Conservation (phyloP, 2,113 vertebrate genomes). For the Heterochromis multidens region DNA sequence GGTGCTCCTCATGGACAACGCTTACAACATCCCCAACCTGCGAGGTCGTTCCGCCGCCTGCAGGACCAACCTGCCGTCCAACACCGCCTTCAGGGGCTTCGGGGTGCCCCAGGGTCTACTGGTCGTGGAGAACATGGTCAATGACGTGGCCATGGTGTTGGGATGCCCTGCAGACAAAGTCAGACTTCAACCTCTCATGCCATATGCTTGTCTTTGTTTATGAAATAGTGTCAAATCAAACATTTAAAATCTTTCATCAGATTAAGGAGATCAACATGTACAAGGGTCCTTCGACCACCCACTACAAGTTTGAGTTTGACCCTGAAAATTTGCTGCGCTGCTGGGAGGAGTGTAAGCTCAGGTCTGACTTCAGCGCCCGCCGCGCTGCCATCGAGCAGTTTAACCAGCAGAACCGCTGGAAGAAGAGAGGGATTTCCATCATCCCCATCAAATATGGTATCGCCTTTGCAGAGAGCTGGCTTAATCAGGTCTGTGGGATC, state of each 20-base stretch:
- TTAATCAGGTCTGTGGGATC: constrained; percentile 78
- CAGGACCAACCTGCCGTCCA: constrained; percentile 87
- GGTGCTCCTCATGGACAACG: constrained; percentile 80
- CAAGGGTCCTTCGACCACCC: constrained; percentile 10
- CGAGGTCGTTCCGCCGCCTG: constrained; percentile 68
- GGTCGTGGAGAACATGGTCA: constrained; percentile 79
- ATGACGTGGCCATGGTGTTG: constrained; percentile 76
- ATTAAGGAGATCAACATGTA: constrained; percentile 40
- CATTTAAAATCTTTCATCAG: neutral
- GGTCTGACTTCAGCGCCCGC: constrained; percentile 60
- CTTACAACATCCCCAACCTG: constrained; percentile 82
- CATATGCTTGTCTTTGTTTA: neutral
- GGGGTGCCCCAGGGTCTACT: constrained; percentile 79
- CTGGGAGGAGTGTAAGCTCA: constrained; percentile 61
- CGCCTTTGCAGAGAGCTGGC: constrained; percentile 68
- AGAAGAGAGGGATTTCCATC: constrained; percentile 82
- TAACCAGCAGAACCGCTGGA: constrained; percentile 82
- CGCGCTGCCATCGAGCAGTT: constrained; percentile 69
- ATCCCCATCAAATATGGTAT: constrained; percentile 84
- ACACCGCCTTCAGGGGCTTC: constrained; percentile 83
- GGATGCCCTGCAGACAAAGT: constrained; percentile 77
- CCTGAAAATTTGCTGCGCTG: constrained; percentile 26
- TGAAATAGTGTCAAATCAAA: neutral
- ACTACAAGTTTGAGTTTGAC: constrained; percentile 32
- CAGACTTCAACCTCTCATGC: neutral